Evolutionary conservation across 2,797 vertebrate genomes (phyloP).

Genomic region (Coracias cyanogaster): DNA sequence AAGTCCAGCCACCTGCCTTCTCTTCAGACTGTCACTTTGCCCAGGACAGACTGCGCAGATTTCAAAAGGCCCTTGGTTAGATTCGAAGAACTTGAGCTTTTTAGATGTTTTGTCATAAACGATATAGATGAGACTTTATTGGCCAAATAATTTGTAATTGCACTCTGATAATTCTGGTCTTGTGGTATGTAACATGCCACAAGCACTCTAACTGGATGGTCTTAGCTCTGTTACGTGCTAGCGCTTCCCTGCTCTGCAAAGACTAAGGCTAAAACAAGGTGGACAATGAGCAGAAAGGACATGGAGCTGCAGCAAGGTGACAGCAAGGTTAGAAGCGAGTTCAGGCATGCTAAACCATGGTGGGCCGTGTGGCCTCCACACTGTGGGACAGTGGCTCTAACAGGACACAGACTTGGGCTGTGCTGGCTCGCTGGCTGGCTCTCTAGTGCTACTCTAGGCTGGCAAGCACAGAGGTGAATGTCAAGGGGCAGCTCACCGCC

Average conservation of each 20-base stretch:
- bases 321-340: background rate
- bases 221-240: background rate
- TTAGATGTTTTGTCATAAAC: background rate
- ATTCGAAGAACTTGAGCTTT: background rate
- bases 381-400: background rate
- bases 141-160: background rate
- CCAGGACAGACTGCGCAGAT: background rate
- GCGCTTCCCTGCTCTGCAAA: background rate
- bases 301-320: background rate
- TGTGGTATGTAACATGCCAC: too few relatives aligned
- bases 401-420: background rate
- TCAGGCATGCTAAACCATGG: background rate
- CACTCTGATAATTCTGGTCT: background rate
- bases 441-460: background rate
- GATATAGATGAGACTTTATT: background rate
- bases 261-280: background rate
- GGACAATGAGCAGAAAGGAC: rapidly evolving
- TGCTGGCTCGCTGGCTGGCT: background rate
- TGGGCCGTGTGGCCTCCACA: background rate
- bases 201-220: rapidly evolving
- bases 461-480: background rate
- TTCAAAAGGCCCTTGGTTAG: background rate
- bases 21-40: background rate
- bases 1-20: background rate
- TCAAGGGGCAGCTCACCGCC: constrained; percentile 34